Evolutionary conservation across 2,797 vertebrate species (phyloP).

Genomic region (Sebastes baramenuke): DNA sequence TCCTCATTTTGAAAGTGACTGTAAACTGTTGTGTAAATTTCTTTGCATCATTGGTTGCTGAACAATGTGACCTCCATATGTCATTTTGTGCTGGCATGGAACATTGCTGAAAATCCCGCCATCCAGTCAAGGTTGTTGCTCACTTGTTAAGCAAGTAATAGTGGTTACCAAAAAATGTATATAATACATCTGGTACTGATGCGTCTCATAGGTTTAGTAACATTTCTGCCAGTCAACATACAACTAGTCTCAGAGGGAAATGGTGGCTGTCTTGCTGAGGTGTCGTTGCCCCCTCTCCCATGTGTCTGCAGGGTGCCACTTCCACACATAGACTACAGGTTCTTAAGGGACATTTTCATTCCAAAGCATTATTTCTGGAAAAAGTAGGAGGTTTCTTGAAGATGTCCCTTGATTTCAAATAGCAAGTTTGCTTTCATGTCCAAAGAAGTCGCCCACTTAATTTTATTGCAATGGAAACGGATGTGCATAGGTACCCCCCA

Average conservation of each 20-base stretch:
- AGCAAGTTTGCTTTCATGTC: slow-evolving; percentile 79
- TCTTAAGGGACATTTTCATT: slow-evolving; percentile 82
- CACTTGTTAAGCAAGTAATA: slow-evolving; percentile 84
- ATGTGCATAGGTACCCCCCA: slow-evolving; percentile 69
- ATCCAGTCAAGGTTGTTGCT: slow-evolving; percentile 81
- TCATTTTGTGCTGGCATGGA: slow-evolving; percentile 78
- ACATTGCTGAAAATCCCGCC: slow-evolving; percentile 77
- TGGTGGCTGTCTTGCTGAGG: slow-evolving; percentile 76
- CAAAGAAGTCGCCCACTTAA: slow-evolving; percentile 82
- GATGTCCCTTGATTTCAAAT: slow-evolving; percentile 78
- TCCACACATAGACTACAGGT: slow-evolving; percentile 78
- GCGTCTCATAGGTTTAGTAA: slow-evolving; percentile 81
- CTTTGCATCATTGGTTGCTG: slow-evolving; percentile 78
- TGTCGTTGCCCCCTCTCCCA: slow-evolving; percentile 61
- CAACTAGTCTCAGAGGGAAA: slow-evolving; percentile 82
- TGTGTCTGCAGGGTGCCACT: slow-evolving; percentile 80
- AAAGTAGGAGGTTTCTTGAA: slow-evolving; percentile 77
- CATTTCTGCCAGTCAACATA: slow-evolving; percentile 79
- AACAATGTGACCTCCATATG: slow-evolving; percentile 75
- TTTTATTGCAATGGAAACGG: slow-evolving; percentile 75
- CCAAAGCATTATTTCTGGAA: slow-evolving; percentile 84
- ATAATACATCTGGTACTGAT: slow-evolving; percentile 86
- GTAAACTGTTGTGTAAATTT: slow-evolving; percentile 85
- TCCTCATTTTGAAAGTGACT: slow-evolving; percentile 80
- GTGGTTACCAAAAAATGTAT: slow-evolving; percentile 88